These are phyloP conservation scores for Creontiades dilutus DNA, from an alignment of 2,888 invertebrate genomes.

Conservation along the genomic window DNA sequence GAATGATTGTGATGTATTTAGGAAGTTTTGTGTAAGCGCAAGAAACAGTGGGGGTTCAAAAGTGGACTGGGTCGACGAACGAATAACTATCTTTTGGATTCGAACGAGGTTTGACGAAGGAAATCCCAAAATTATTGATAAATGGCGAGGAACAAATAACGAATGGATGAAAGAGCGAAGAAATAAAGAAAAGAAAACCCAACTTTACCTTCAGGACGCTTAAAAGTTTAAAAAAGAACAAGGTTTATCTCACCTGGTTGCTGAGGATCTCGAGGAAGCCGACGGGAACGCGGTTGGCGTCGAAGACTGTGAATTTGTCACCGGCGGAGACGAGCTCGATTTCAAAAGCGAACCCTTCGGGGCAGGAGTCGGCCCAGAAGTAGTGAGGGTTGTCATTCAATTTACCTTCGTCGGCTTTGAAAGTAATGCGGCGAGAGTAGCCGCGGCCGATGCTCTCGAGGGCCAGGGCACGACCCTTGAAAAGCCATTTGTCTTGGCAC, in stretches of 20 bases:
- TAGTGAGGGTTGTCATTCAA: conserved; percentile 85
- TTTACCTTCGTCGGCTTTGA: conserved; percentile 81
- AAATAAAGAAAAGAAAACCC: conserved; percentile 29
- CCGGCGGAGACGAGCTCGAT: conserved; percentile 84
- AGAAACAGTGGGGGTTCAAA: neutral
- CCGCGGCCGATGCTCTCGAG: conserved; percentile 86
- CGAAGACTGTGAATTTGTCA: conserved; percentile 86
- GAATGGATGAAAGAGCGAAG: conserved; percentile 41
- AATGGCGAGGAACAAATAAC: conserved; percentile 16
- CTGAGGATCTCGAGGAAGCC: conserved; percentile 84
- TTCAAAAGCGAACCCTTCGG: conserved; percentile 87
- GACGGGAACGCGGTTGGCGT: conserved; percentile 84
- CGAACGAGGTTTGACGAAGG: neutral
- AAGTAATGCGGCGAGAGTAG: conserved; percentile 86
- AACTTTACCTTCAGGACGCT: conserved; percentile 62
- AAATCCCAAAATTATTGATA: conserved; percentile 7
- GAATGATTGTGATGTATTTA: neutral
- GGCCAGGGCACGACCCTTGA: conserved; percentile 84
- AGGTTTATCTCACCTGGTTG: conserved; percentile 80
- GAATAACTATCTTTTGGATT: neutral
- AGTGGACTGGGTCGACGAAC: neutral
- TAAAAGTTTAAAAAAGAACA: neutral
- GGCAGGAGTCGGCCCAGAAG: conserved; percentile 89
- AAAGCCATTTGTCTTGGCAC: conserved; percentile 79
- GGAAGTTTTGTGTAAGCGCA: neutral